Evolutionary conservation across 2,797 vertebrate species (phyloP), one percentile per base, ranked within the genome.

Genomic region (Huso huso): DNA sequence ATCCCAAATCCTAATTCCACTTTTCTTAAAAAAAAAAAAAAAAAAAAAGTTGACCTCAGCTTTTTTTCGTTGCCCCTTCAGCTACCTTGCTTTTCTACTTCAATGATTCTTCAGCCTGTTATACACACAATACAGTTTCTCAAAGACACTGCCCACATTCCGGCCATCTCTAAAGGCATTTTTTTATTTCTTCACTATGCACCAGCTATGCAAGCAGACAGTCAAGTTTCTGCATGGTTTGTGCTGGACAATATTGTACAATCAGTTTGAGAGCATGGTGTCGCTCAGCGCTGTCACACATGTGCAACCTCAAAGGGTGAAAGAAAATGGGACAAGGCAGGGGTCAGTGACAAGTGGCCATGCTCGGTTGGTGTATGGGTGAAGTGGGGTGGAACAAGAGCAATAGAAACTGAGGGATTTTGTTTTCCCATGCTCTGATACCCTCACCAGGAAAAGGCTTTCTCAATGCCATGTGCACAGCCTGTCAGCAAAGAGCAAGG

Each of bases 281-380:
- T 74, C 64, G 50, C 74, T 82, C 69, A 51, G 67, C 51, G 64
- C 69, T 70, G 76, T 72, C 75, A 76, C 77, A 81, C 73, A 60
- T 78, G 83, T 83, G 80, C 73, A 75, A 51, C 73, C 86, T 85
- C 85, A 87, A 84, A 89, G 75, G 55, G 73, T 70, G 15, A 77
- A 73, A 71, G 69, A 81, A 83, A 85, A 83, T 48, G 75, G 78
- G 72, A 71, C 48, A 10, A 69, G 72, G 75, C 68, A 65, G 55
- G 75, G 91, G 87, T 88, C 90, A 90, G 81, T 81, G 85, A 89
- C 87, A 89, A 92, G 88, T 87, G 86, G 83, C 37, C 80, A 8
- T 55, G 82, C 81, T 82, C 48, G 52, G 77, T 70, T 80, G 76
- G 79, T 78, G 71, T 76, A 76, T 52, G 82, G 82, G 80, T 85